Base-by-base conservation (phyloP, 1,140 invertebrate genomes). In the Calephelis nemesis region DNA sequence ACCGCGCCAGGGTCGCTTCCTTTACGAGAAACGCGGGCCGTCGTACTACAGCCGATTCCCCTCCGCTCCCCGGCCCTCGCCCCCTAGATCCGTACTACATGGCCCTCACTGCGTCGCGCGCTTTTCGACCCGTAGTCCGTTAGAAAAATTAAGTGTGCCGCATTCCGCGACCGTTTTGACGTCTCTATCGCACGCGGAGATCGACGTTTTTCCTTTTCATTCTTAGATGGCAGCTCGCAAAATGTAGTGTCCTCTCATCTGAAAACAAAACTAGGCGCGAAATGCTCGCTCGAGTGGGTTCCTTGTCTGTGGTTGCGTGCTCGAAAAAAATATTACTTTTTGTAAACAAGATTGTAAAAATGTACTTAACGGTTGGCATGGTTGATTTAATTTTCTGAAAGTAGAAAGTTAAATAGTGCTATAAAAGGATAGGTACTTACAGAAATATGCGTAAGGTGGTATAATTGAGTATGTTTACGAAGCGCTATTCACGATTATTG, bases 1-100 rank as follows among this genome's bases (percentile, higher is more conserved):
- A 90, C 87, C 87, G 87, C 87, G 85, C 84, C 87, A 90, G 87
- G 87, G 87, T 90, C 87, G 87, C 87, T 88, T 90, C 87, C 87
- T 90, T 90, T 88, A 90, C 87, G 87, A 90, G 87, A 87, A 88
- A 82, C 82, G 82, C 84, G 83, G 82, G 81, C 84, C 86, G 84
- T 87, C 87, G 88, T 90, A 90, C 88, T 90, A 90, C 88, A 88
- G 80, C 76, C 85, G 77, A 74, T 75, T 47, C 72, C 83, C 77
- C 68, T 58, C 65, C 74, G 68, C 60, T 71, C 12, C 62, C 49
- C 50, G 69, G 67, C 69, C 68, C 70, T 48, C 62, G 15, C 54
- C 73, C 73, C 73, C 74, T 58, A 68, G 72, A 58, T 62, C 73
- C 79, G 77, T 85, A 85, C 84, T 85, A 87, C 86, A 84, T 84